Conservation (phyloP, 2,797 vertebrate genomes). For the Jordanella pulchra region DNA sequence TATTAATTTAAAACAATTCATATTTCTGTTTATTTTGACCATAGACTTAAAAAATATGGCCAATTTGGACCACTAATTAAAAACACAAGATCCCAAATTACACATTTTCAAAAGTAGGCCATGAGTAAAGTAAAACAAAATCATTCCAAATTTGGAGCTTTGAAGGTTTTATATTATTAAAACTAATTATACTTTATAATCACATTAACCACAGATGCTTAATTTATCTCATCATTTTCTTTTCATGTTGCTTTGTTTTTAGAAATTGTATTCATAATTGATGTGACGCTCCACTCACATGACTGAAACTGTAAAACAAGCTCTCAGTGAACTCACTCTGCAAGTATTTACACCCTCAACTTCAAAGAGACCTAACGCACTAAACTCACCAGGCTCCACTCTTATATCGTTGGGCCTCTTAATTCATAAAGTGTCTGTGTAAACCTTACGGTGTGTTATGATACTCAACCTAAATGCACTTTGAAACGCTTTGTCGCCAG, state of each 20-base stretch:
- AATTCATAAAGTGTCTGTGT: conserved; percentile 56
- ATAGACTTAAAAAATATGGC: too few relatives aligned
- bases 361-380: conserved; percentile 63
- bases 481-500: conserved; percentile 23
- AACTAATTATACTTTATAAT: neutral
- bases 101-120: too few relatives aligned
- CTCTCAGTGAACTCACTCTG: conserved; percentile 45
- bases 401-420: conserved; percentile 61
- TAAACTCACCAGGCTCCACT: conserved; percentile 45
- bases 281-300: conserved; percentile 14
- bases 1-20: too few relatives aligned
- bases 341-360: conserved; percentile 57
- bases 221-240: neutral
- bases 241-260: neutral
- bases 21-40: too few relatives aligned
- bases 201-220: neutral
- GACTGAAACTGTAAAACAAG: conserved; percentile 15
- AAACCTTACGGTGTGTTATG: conserved; percentile 43
- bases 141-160: too few relatives aligned
- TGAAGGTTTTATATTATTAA: too few relatives aligned
- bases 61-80: too few relatives aligned
- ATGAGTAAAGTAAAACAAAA: too few relatives aligned
- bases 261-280: neutral
- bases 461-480: conserved; percentile 39
- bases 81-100: too few relatives aligned